Conservation (phyloP, 2,888 invertebrate genomes). For the Nephrotoma guestfalica region DNA sequence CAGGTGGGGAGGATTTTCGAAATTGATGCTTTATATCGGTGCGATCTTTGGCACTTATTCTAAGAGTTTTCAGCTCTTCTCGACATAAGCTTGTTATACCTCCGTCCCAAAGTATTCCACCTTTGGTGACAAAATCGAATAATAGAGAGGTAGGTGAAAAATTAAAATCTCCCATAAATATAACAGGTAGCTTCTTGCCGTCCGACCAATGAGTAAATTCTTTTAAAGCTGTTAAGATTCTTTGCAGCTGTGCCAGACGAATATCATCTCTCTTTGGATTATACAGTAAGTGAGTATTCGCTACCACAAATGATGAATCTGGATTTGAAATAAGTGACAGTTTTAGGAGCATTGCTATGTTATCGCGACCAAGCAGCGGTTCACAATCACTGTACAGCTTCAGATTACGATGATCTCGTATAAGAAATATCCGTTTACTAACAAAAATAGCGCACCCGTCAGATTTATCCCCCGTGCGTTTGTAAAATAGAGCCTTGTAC, state of each 20-base stretch:
- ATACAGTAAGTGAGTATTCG: conserved; percentile 88
- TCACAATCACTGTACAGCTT: not conserved
- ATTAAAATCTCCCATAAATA: conserved; percentile 91
- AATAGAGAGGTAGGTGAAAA: conserved; percentile 58
- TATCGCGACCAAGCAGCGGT: conserved; percentile 63
- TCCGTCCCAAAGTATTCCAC: conserved; percentile 31
- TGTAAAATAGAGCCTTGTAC: conserved; percentile 64
- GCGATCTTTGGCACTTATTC: not conserved
- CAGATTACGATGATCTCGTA: conserved; percentile 37
- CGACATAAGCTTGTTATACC: not conserved
- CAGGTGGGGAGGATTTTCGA: conserved; percentile 14
- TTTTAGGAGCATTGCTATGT: conserved; percentile 71
- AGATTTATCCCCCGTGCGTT: conserved; percentile 58
- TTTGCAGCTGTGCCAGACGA: conserved; percentile 71
- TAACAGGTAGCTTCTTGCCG: conserved; percentile 43
- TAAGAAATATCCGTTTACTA: conserved; percentile 46
- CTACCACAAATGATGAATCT: conserved; percentile 50
- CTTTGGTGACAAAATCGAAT: conserved; percentile 50
- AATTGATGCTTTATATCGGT: conserved; percentile 4
- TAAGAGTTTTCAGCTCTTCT: not conserved
- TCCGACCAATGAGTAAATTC: conserved; percentile 13
- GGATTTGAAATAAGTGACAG: conserved; percentile 41
- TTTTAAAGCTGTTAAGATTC: conserved; percentile 74
- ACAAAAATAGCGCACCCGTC: conserved; percentile 92
- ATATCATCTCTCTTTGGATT: conserved; percentile 84